phyloP scores from a whole-genome alignment of 1,140 invertebrate species.

The Pogonomyrmex californicus region DNA sequence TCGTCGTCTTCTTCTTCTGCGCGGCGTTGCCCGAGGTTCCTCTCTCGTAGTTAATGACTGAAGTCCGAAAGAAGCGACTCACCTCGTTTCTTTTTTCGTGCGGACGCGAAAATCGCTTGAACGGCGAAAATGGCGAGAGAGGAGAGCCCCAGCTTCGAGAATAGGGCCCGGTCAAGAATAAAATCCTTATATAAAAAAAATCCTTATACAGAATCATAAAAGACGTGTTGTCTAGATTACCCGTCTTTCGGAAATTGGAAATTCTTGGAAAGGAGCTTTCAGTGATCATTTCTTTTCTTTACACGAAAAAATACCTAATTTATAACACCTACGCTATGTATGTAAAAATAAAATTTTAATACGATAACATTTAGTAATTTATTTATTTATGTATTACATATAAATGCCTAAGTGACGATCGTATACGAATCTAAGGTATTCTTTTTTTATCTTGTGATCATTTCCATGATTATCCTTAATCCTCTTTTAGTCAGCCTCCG shows the following conservation, averaged over 20 bases:
- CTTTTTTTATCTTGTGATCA: background rate
- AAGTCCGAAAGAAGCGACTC: constrained; percentile 61
- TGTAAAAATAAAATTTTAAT: background rate
- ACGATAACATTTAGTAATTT: background rate
- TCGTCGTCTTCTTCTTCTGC: constrained; percentile 51
- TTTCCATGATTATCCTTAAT: background rate
- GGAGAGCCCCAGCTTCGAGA: background rate
- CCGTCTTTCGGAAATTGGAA: background rate
- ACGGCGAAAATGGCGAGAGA: constrained; percentile 55
- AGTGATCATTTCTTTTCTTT: background rate
- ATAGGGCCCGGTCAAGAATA: background rate
- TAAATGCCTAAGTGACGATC: background rate
- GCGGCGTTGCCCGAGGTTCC: constrained; percentile 48
- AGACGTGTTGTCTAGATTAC: background rate
- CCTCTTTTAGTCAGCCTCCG: background rate
- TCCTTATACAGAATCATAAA: background rate
- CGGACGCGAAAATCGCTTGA: constrained; percentile 58
- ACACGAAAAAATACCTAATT: background rate
- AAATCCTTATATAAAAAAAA: background rate
- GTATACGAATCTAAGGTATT: background rate
- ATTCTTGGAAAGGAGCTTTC: background rate
- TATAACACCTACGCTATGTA: no score
- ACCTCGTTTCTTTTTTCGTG: constrained; percentile 72
- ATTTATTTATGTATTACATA: background rate
- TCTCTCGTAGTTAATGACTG: constrained; percentile 68